Evolutionary conservation across 2,888 invertebrate genomes (phyloP).

Genomic region (Caenorhabditis macrosperma): DNA sequence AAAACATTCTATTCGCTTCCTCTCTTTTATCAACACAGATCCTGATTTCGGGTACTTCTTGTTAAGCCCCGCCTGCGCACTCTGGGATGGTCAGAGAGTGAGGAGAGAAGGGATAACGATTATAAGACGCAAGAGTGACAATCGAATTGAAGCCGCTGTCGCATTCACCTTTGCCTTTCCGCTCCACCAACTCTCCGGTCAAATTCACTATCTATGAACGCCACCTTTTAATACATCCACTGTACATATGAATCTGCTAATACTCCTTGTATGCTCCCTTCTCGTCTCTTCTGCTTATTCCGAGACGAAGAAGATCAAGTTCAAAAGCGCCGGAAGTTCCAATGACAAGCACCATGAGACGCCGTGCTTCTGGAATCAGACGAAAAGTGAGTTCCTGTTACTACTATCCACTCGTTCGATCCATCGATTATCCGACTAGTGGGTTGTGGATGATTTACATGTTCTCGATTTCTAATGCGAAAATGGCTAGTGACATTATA

Average conservation of each 20-base stretch:
- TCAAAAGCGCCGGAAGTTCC: constrained; percentile 23
- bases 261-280: constrained; percentile 26
- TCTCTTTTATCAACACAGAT: constrained; percentile 40
- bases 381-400: constrained; percentile 23
- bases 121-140: constrained; percentile 27
- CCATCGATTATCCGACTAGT: background rate
- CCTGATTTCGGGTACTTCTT: constrained; percentile 36
- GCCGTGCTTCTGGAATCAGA: constrained; percentile 53
- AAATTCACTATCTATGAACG: constrained; percentile 35
- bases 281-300: constrained; percentile 7
- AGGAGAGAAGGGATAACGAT: constrained; percentile 46
- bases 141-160: constrained; percentile 47
- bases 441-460: background rate
- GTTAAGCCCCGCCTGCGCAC: constrained; percentile 51
- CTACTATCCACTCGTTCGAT: background rate
- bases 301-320: constrained; percentile 17
- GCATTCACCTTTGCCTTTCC: constrained; percentile 43
- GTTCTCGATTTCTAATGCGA: background rate
- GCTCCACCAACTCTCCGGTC: constrained; percentile 46
- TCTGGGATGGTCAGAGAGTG: constrained; percentile 22
- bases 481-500: background rate
- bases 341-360: constrained; percentile 16
- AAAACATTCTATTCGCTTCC: constrained; percentile 38
- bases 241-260: constrained; percentile 38
- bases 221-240: constrained; percentile 22